Evolutionary conservation across 2,888 invertebrate genomes (phyloP).

Genomic region (Mimumesa dahlbomi): DNA sequence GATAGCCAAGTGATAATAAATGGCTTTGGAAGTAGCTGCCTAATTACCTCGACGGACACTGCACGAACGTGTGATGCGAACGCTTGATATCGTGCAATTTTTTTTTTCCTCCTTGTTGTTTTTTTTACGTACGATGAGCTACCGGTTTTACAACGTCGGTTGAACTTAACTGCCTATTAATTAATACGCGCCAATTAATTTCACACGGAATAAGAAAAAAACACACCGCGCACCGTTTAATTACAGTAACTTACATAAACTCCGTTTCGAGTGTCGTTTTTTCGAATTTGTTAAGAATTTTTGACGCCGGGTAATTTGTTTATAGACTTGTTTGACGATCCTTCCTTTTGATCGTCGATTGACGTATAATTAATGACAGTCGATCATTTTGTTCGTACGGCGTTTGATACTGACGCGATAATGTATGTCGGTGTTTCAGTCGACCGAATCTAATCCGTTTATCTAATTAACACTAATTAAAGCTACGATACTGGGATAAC

Average conservation of each 20-base stretch:
- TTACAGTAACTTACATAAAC: too few relatives aligned
- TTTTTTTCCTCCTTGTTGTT: constrained; percentile 27
- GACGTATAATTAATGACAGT: too few relatives aligned
- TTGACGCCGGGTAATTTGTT: too few relatives aligned
- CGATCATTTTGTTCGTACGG: too few relatives aligned
- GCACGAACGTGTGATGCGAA: constrained; percentile 53
- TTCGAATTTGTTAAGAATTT: too few relatives aligned
- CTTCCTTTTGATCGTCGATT: too few relatives aligned
- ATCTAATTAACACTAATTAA: background rate
- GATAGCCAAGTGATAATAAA: constrained; percentile 67
- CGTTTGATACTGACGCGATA: too few relatives aligned
- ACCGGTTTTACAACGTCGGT: constrained; percentile 51
- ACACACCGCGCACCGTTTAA: constrained; percentile 8
- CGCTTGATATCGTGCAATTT: constrained; percentile 52
- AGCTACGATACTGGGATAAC: constrained; percentile 12
- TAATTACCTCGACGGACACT: constrained; percentile 60
- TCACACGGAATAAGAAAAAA: constrained; percentile 19
- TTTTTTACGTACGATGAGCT: constrained; percentile 18
- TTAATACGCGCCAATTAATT: constrained; percentile 53
- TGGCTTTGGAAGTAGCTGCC: constrained; percentile 60
- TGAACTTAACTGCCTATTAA: constrained; percentile 52
- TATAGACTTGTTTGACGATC: too few relatives aligned
- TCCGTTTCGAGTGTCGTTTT: too few relatives aligned
- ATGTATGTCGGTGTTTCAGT: too few relatives aligned
- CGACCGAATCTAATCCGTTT: background rate